A percentile compares a stretch with the other conserved stretches of the same genome.
phyloP scores from a whole-genome alignment of 2,888 invertebrate genomes.

The Caenorhabditis macrosperma region DNA sequence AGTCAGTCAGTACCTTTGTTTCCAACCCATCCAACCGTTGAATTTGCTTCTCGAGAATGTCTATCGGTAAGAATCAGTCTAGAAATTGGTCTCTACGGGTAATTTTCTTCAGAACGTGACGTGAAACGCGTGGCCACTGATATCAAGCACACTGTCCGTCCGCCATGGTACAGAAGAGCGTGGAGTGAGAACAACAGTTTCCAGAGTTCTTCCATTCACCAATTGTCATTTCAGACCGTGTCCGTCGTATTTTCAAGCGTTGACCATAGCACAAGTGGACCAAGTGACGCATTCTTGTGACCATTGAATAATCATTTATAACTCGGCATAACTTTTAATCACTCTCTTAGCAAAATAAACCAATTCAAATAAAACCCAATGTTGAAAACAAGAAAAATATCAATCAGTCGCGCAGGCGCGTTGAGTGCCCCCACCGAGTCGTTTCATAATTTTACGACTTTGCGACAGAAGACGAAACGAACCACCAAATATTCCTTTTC shows the following conservation, averaged over 20 bases:
- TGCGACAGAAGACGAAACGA: neutral
- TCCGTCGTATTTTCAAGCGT: conserved; percentile 57
- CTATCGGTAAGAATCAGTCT: conserved; percentile 23
- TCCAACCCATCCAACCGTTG: conserved; percentile 5
- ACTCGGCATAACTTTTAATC: neutral
- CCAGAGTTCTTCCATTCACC: too few relatives aligned
- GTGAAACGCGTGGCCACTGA: conserved; percentile 59
- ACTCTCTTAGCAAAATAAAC: neutral
- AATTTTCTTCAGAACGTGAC: conserved; percentile 37
- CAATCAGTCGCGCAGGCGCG: conserved; percentile 19
- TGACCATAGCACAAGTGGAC: neutral
- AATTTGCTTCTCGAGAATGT: conserved; percentile 10
- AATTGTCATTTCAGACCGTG: conserved; percentile 65
- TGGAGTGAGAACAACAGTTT: conserved; percentile 60
- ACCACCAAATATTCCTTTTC: neutral
- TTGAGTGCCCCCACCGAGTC: conserved; percentile 13
- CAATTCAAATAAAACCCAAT: neutral
- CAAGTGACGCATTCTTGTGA: neutral
- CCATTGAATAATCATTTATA: neutral
- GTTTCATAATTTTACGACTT: conserved; percentile 23
- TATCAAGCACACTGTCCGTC: conserved; percentile 62
- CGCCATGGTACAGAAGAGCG: conserved; percentile 68
- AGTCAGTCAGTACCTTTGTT: conserved; percentile 5
- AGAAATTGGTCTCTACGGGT: neutral
- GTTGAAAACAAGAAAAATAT: neutral